phyloP scores from a whole-genome alignment of 2,113 vertebrate genomes.

The Gobio gobio region DNA sequence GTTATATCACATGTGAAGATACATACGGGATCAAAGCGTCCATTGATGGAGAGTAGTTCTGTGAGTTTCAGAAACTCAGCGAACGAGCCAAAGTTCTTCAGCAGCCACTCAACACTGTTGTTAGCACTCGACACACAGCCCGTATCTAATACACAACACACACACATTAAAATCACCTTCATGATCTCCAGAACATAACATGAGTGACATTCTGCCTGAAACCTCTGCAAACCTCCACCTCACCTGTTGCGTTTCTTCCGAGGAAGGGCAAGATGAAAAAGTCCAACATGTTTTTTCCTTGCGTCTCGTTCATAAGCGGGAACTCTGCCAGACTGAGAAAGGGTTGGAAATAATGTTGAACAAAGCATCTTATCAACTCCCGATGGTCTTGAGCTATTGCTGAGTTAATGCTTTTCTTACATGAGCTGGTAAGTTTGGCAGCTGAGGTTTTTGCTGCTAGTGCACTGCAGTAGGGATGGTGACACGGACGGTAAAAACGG shows the following conservation, averaged over 20 bases:
- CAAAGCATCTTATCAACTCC: not conserved
- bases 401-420: conserved; percentile 51
- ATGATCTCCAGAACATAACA: not conserved
- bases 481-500: conserved; percentile 65
- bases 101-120: conserved; percentile 66
- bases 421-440: conserved; percentile 71
- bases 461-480: conserved; percentile 63
- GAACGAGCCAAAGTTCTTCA: conserved; percentile 67
- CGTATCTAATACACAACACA: conserved; percentile 1
- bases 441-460: conserved; percentile 69
- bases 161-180: not conserved
- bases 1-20: not conserved
- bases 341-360: not conserved
- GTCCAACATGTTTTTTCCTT: conserved; percentile 5
- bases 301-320: not conserved
- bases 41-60: conserved; percentile 64
- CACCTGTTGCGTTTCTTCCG: conserved; percentile 52
- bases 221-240: not conserved
- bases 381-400: not conserved
- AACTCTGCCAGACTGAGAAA: conserved; percentile 37
- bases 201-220: not conserved
- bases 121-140: conserved; percentile 60
- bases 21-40: conserved; percentile 66
- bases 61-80: conserved; percentile 46
- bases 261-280: conserved; percentile 53